Evolutionary conservation across 2,888 invertebrate species (phyloP), one percentile per base, ranked within the genome.

Genomic region (Caenorhabditis parvicauda): DNA sequence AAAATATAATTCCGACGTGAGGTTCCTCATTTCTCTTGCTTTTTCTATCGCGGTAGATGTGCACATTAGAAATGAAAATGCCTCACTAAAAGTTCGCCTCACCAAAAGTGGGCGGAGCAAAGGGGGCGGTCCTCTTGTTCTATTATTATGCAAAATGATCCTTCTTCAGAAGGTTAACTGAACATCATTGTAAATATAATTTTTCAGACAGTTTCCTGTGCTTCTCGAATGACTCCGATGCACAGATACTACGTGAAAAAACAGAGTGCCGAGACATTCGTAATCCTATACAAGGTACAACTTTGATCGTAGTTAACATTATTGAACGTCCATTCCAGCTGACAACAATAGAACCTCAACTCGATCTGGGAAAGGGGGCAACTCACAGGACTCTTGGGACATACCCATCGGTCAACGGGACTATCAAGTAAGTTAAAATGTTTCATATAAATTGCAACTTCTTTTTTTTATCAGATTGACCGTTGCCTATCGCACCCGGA

Each of bases 191-290:
- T n/a, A 44, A 24, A 21, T 12, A 19, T 28, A 2, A 21, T 12
- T 3, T 7, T 27, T 39, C 44, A 44, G 38, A 59, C 54, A 21
- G 17, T 49, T 24, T 43, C 52, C 25, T 21, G 24, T 17, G 58
- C 63, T 22, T 43, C 58, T 1, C 44, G 59, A 17, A 63, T 63
- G 63, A 63, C 63, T 12, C 63, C 63, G 28, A 59, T 63, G 59
- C 63, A 63, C 37, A 37, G 60, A 12, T 61, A 64, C 46, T 64
- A 64, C 44, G 61, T 64, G 19, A 64, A 58, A 49, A 64, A 64
- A 42, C 64, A 64, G 39, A 35, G 61, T 22, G 53, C 64, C 1
- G 61, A 64, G n/a, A 61, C 64, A 3, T 64, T 52, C 43, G 61
- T 64, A 1, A 61, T 64, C 17, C 52, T 58, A 5, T 64, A 64